Base-by-base conservation (phyloP, 1,140 invertebrate genomes). In the Hyphantria cunea region DNA sequence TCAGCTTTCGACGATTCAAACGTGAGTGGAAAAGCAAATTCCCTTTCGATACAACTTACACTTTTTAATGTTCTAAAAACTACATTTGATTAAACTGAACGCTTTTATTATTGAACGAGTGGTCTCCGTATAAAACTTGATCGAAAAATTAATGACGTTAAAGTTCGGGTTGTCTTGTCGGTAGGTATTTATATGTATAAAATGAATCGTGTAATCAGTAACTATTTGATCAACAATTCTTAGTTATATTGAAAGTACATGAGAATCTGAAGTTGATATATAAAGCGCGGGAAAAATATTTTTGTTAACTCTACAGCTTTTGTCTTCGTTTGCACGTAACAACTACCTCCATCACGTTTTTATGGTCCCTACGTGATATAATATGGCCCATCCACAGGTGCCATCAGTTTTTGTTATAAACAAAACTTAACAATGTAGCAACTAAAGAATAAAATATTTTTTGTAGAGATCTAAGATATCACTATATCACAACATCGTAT, bases 291-390 rank as follows among this genome's bases (percentile, higher is more conserved):
- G 17, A 25, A 25, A 25, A 25, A 25, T 25, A 32, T 50, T 49
- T 41, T 59, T 41, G 12, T 50, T 25, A 25, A 5, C 5, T 25
- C 5, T 25, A 25, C 14, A 60, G 44, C 33, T 14, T 9, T 47
- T 17, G 9, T 25, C 12, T 50, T 60, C 41, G 47, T 60, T 31
- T 39, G 48, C 56, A 60, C 48, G 56, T 52, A 41, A 58, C 37
- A 25, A 44, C 37, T 42, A 47, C 15, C 15, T 48, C 33, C 17
- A 25, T 58, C 31, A 51, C 55, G 49, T 52, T 65, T 64, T 65
- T 59, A 65, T 65, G 41, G 54, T 47, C 13, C n/a, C 42, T 65
- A 65, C 63, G 63, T 65, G 63, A 52, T 65, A 52, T 15, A 48
- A 45, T 15, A 44, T 12, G 17, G 41, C 49, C 13, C 47, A 60